Evolutionary conservation across 2,888 invertebrate species (phyloP).

Genomic region (Hyppa rectilinea): DNA sequence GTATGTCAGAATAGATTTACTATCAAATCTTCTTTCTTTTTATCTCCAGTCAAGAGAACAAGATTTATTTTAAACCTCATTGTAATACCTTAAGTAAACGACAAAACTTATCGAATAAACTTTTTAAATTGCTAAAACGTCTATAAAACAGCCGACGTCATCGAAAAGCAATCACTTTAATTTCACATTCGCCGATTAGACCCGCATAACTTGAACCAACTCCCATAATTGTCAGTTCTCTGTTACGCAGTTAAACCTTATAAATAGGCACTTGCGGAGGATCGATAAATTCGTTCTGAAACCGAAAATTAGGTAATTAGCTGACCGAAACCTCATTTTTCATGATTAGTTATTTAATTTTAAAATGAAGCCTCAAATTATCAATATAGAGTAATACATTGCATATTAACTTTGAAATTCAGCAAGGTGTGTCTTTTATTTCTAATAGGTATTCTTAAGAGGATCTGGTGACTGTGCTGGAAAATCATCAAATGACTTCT

Average conservation of each 20-base stretch:
- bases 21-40: not conserved
- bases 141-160: constrained; percentile 48
- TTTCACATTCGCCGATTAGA: constrained; percentile 54
- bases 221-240: constrained; percentile 58
- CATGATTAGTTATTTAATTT: constrained; percentile 10
- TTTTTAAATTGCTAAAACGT: constrained; percentile 47
- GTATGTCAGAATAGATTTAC: not conserved
- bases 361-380: not conserved
- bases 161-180: constrained; percentile 64
- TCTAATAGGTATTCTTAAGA: not conserved
- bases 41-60: not conserved
- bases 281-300: constrained; percentile 37
- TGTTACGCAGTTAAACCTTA: constrained; percentile 49
- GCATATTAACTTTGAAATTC: not conserved
- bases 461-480: no score
- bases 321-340: constrained; percentile 2
- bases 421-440: not conserved
- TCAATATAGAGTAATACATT: not conserved
- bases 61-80: constrained; percentile 29
- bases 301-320: constrained; percentile 42
- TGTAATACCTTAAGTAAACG: constrained; percentile 27
- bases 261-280: constrained; percentile 37
- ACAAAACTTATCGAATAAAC: constrained; percentile 46
- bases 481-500: no score
- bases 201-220: constrained; percentile 54